These are phyloP conservation scores for Alaudala cheleensis DNA, from an alignment of 2,113 vertebrate genomes.

Conservation along the genomic window DNA sequence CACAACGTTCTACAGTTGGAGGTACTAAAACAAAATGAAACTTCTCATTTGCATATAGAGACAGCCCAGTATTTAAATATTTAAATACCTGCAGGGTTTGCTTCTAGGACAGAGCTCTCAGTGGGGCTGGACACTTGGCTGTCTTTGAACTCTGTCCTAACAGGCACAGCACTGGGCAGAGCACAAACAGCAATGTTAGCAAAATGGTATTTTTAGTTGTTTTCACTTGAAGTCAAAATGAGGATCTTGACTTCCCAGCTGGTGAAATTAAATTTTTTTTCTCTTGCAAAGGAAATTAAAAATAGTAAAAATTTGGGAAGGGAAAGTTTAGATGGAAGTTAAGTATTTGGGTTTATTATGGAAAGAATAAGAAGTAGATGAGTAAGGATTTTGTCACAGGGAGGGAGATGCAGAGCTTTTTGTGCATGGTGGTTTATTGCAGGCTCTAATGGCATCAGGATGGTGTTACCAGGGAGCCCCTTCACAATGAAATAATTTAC, in stretches of 20 bases:
- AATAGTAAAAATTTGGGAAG: not conserved
- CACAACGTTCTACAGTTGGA: not conserved
- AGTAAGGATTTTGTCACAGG: not conserved
- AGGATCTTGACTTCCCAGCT: not conserved
- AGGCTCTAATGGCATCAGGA: slow-evolving; percentile 4
- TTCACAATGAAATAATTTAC: slow-evolving; percentile 44
- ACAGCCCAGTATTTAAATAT: not conserved
- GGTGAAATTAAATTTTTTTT: slow-evolving; percentile 6
- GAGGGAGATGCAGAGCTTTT: slow-evolving; percentile 17
- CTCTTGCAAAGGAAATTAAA: not conserved
- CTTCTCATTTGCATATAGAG: not conserved
- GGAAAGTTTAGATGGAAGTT: not conserved
- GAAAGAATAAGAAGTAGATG: not conserved
- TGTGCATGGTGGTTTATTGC: slow-evolving; percentile 26
- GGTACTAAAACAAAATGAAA: not conserved
- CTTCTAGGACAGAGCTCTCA: not conserved
- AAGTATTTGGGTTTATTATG: not conserved
- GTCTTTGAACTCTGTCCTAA: not conserved
- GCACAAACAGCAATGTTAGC: not conserved
- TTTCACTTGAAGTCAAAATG: slow-evolving; percentile 38
- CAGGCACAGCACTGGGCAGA: not conserved
- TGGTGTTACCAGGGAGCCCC: slow-evolving; percentile 6
- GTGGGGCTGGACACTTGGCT: not conserved
- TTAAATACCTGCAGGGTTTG: not conserved
- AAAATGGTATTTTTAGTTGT: slow-evolving; percentile 36